Evolutionary conservation across 2,113 vertebrate genomes (phyloP), one percentile per base, ranked within the genome.

Genomic region (Apodemus sylvaticus): DNA sequence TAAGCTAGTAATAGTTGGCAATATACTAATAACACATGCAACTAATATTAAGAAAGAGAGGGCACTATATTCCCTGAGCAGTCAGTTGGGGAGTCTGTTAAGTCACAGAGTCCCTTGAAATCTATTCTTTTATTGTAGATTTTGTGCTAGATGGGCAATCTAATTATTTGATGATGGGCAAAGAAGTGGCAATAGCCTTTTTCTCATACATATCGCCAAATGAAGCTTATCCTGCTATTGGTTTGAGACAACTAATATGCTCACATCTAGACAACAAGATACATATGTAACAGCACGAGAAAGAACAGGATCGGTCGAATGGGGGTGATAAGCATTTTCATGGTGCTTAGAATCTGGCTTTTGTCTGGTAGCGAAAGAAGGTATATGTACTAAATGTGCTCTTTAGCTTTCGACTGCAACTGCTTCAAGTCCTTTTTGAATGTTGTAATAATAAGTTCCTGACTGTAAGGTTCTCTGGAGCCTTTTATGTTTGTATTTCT

Each of bases 341-440:
- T 20, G 1, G 51, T 73, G 20, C n/a, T 93, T 96, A 73, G 74
- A 90, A 87, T 70, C 39, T 89, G 85, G 79, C 74, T 93, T 53
- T 74, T 86, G 79, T 31, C 17, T 55, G 0, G 5, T 91, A 91
- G 91, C 77, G 94, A 90, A 92, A n/a, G 45, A 2, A 92, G 36
- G 2, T 29, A 86, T 20, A 34, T 7, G 3, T 8, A 90, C 83
- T 86, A 48, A 42, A 90, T 90, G 42, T 95, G 45, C 53, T 24
- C 81, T 74, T 20, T n/a, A n/a, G 42, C 5, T 74, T 62, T 48
- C 82, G 53, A 20, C 89, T 45, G 34, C 93, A 89, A 94, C 48
- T 95, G 70, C 24, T 97, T 96, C 19, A 62, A 55, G 81, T 90
- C 17, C 10, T 39, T 92, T 93, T 55, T 48, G 62, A 48, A 64